Evolutionary conservation across 2,888 invertebrate species (phyloP), one percentile per base, ranked within the genome.

Genomic region (Xestia sexstrigata): DNA sequence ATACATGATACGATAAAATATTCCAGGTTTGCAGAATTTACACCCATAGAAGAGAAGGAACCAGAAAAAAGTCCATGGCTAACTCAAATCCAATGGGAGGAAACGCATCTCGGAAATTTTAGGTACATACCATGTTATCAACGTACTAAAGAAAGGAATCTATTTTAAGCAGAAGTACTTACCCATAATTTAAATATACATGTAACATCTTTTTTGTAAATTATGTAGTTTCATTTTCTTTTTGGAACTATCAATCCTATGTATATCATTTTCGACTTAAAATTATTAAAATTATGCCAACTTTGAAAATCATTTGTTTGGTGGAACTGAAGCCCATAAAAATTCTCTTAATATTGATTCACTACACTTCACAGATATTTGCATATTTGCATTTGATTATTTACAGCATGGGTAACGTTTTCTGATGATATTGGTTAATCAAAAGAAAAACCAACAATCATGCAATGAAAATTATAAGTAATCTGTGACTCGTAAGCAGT

Each of bases 91-190:
- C 97, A 97, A 79, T 98, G 98, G 98, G 98, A 98, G 91, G 97
- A 98, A 89, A 97, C 97, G n/a, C 98, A 98, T 91, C 96, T 98
- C 87, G 98, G 98, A 35, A 98, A 98, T 89, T 98, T 97, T 91
- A 95, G 97, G 97, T 81, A 90, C 30, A 60, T 85, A 66, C 70
- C 79, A 65, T 85, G 78, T 65, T 63, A 78, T 72, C 17, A 73
- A 76, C 67, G 30, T 65, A 76, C 60, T 62, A 60, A 39, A 17
- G 0, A 58, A 71, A 72, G 65, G 26, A 78, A 7, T 83, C 2
- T 82, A 35, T 82, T 79, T 71, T 45, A 39, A 62, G 13, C 39
- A 39, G 3, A 26, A 45, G 5, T 13, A 26, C 30, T 20, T 35
- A 42, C 42, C 13, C 23, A 55, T 62, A 60, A 70, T 42, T 45